phyloP scores from a whole-genome alignment of 2,888 invertebrate genomes.

The Sisyra terminalis region DNA sequence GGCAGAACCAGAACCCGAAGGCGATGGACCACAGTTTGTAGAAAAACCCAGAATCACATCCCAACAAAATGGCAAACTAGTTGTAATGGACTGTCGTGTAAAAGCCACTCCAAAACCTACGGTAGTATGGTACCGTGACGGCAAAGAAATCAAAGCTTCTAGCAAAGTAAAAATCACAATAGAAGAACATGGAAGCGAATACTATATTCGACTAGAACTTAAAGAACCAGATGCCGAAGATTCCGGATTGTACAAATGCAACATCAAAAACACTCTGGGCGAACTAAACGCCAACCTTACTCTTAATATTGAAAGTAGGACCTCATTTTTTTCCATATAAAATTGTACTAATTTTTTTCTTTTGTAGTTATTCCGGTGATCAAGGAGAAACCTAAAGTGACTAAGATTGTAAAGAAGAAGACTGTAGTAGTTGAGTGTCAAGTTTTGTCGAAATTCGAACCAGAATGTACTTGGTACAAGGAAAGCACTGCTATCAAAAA shows the following conservation, averaged over 20 bases:
- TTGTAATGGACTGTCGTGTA: constrained; percentile 77
- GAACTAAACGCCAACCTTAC: constrained; percentile 95
- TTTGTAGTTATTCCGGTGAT: constrained; percentile 78
- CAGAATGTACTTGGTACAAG: constrained; percentile 87
- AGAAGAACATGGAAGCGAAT: constrained; percentile 62
- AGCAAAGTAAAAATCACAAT: constrained; percentile 46
- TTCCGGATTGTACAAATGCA: constrained; percentile 96
- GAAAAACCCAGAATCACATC: constrained; percentile 81
- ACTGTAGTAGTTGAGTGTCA: constrained; percentile 87
- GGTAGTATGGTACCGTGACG: constrained; percentile 71
- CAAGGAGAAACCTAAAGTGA: constrained; percentile 80
- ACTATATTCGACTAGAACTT: constrained; percentile 73
- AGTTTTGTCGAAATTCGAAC: constrained; percentile 85
- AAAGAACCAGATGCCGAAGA: constrained; percentile 87
- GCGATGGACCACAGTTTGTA: constrained; percentile 86
- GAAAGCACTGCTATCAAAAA: constrained; percentile 64
- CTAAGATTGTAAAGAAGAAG: constrained; percentile 81
- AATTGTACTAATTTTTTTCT: constrained; percentile 9
- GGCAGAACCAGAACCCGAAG: constrained; percentile 86
- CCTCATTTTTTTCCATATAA: neutral
- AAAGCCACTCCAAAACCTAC: constrained; percentile 67
- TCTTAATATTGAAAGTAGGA: constrained; percentile 92
- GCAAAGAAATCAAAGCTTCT: constrained; percentile 61
- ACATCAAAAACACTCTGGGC: constrained; percentile 89
- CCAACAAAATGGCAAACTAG: constrained; percentile 64